Percentiles rank a stretch among this genome's conserved stretches.
These are phyloP conservation scores for Crossaster papposus DNA, from an alignment of 53 echinoderm and acorn worm species.

Conservation along the genomic window DNA sequence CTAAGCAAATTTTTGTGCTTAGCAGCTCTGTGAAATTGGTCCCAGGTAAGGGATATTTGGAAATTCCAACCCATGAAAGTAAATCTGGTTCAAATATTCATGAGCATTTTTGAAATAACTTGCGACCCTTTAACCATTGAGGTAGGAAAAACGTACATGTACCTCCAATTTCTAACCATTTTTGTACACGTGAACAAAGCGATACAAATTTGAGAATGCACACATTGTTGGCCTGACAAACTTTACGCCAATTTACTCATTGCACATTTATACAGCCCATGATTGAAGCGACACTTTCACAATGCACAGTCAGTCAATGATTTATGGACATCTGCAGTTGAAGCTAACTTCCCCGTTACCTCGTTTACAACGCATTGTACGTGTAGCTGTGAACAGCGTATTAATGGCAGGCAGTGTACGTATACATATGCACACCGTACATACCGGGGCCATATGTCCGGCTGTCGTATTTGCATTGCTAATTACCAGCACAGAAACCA, in stretches of 20 bases:
- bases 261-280: background rate
- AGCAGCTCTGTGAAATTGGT: too few species aligned
- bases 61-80: too few species aligned
- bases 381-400: background rate
- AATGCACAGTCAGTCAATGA: background rate
- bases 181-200: too few species aligned
- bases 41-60: too few species aligned
- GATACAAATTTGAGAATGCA: too few species aligned
- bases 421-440: background rate
- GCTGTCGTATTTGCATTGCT: conserved; percentile 22
- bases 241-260: background rate
- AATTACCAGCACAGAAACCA: background rate
- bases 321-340: background rate
- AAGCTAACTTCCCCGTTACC: background rate
- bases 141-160: too few species aligned
- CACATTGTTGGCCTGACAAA: too few species aligned
- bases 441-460: background rate
- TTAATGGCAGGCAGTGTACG: background rate
- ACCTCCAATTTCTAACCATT: too few species aligned
- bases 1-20: too few species aligned
- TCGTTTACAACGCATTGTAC: background rate
- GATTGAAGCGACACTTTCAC: background rate
- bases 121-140: too few species aligned
- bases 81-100: too few species aligned
- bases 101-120: too few species aligned